Base-by-base conservation (phyloP, 2,113 vertebrate genomes). In the Dasyornis broadbenti region DNA sequence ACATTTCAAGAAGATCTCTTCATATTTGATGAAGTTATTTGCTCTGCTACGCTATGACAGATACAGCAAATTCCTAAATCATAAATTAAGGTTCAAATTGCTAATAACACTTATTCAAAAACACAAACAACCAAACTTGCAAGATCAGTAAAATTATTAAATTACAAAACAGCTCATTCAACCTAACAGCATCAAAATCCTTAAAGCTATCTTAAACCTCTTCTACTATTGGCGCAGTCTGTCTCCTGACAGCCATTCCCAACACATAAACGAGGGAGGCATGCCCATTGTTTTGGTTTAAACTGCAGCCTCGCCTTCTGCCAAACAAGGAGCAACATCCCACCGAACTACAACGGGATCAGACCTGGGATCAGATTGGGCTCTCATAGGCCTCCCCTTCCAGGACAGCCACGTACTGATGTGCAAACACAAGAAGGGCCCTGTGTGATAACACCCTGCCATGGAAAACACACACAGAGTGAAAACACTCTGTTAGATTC, bases 1-100 rank as follows among this genome's bases (percentile, higher is more conserved):
- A 95, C 5, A 2, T 71, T 88, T 90, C 85, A 94, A 92, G 78
- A 91, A 85, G 82, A 83, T 83, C 52, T 93, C 88, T 93, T 93
- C 28, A 60, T 84, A 75, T 90, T 89, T 66, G 92, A 95, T 78
- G 82, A 93, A 90, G 59, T 81, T 93, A 86, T 71, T 94, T 92
- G 82, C 47, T 83, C 68, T 78, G 47, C 59, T 60, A 85, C 40
- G 4, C 6, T 73, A 56, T 0, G 0, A 88, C 35, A 83, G 44
- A 88, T 44, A 73, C 11, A 81, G 35, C 44, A 92, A 90, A 95
- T 68, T 94, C 59, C 31, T 81, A 92, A 90, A 83, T 81, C 47
- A 45, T 64, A 93, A 93, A 86, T 82, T 89, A 86, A 75, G 39
- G 56, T 68, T 90, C 59, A 88, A 96, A 80, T 49, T 76, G 30